phyloP scores from a whole-genome alignment of 1,140 invertebrate genomes.

The Laodelphax striatellus region DNA sequence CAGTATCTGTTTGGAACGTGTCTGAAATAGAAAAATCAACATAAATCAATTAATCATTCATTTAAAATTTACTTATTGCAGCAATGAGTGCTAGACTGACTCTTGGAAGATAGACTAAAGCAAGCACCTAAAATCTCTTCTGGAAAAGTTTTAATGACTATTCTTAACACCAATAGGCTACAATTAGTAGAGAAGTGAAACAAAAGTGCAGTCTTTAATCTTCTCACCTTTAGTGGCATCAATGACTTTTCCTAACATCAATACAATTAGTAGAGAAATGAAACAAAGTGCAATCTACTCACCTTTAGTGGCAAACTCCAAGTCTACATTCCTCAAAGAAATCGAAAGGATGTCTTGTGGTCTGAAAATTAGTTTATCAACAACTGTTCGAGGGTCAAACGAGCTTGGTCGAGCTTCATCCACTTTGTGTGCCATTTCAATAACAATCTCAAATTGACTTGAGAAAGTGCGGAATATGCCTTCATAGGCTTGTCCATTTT shows the following conservation, averaged over 20 bases:
- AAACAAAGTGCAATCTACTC: too few relatives aligned
- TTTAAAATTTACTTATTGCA: too few relatives aligned
- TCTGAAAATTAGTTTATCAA: constrained; percentile 78
- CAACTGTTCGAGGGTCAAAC: constrained; percentile 51
- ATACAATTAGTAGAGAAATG: too few relatives aligned
- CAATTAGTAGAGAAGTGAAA: too few relatives aligned
- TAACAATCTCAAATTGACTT: constrained; percentile 65
- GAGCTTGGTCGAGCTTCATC: constrained; percentile 47
- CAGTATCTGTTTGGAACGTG: constrained; percentile 74
- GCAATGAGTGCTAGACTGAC: too few relatives aligned
- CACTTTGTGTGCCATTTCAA: constrained; percentile 72
- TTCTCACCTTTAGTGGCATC: too few relatives aligned
- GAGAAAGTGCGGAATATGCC: constrained; percentile 81
- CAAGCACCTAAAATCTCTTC: too few relatives aligned
- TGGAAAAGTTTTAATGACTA: too few relatives aligned
- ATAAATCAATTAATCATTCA: background rate
- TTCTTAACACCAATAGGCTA: too few relatives aligned
- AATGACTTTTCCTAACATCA: too few relatives aligned
- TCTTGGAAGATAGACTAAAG: too few relatives aligned
- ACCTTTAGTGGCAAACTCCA: constrained; percentile 74
- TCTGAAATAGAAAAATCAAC: constrained; percentile 27
- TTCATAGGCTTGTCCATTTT: constrained; percentile 69
- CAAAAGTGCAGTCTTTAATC: too few relatives aligned
- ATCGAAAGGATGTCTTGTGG: constrained; percentile 69
- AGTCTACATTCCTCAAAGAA: constrained; percentile 65